A percentile compares a stretch with the other conserved stretches of the same genome.
These are phyloP conservation scores for Upupa epops DNA, from an alignment of 2,113 vertebrate species.

Conservation along the genomic window DNA sequence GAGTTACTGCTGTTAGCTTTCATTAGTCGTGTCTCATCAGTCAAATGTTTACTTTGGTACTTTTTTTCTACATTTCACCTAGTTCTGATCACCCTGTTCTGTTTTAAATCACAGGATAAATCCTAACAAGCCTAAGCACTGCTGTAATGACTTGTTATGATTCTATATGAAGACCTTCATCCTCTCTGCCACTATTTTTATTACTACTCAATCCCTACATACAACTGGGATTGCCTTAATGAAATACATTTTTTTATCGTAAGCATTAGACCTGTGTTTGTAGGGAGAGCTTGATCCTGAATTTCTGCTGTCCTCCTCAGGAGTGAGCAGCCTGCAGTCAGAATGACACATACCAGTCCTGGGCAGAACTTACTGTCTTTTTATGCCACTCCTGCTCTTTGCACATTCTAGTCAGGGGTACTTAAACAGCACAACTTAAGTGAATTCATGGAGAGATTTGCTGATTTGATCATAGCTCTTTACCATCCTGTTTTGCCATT, in stretches of 20 bases:
- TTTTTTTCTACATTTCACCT: slow-evolving; percentile 65
- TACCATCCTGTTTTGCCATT: neutral
- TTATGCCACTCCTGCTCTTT: neutral
- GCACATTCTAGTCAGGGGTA: neutral
- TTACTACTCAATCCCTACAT: neutral
- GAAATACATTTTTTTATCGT: neutral
- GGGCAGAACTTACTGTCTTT: neutral
- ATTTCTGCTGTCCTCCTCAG: neutral
- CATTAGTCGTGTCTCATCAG: slow-evolving; percentile 18
- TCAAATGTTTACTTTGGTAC: slow-evolving; percentile 4
- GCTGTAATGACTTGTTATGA: slow-evolving; percentile 16
- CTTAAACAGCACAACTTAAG: neutral
- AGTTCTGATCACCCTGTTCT: slow-evolving; percentile 52
- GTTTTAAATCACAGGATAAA: slow-evolving; percentile 52
- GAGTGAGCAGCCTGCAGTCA: neutral
- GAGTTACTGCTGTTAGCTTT: neutral
- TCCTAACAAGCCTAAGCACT: neutral
- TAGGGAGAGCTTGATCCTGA: neutral
- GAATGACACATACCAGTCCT: neutral
- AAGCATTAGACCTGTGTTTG: neutral
- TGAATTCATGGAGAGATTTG: neutral
- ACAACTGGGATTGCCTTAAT: neutral
- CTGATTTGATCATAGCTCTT: neutral
- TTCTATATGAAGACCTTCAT: slow-evolving; percentile 25
- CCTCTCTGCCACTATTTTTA: neutral